Evolutionary conservation across 2,113 vertebrate genomes (phyloP), one percentile per base, ranked within the genome.

Genomic region (Fregata magnificens): DNA sequence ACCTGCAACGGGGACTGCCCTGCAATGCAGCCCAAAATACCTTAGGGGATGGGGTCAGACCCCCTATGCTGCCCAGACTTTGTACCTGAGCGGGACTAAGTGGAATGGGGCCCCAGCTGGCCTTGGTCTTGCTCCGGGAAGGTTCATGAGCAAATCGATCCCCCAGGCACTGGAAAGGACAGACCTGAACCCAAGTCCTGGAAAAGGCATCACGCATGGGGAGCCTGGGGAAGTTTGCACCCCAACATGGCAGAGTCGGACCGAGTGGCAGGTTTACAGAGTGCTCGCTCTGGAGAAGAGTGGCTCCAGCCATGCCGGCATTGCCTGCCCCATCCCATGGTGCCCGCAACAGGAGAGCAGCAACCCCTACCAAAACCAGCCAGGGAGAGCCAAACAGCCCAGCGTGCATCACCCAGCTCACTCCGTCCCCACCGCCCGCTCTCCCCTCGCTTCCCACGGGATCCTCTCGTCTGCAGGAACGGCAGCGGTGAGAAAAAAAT

Each of bases 181-280:
- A 1, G 26, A 26, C 19, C 42, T 8, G 7, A 71, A 79, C 15
- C 10, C 12, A 70, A 69, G 14, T 9, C 40, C 49, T 32, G 42
- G n/a, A 11, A 90, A 42, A 67, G 5, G 15, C 45, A 38, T 4
- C 3, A 5, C 21, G 63, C 4, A 1, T 5, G 32, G 32, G 45
- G 11, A 61, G 14, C 36, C 34, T 5, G 9, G 17, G 16, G 17
- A 38, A 32, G 28, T 45, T 58, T 32, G 31, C 22, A 73, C 15
- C 31, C 34, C 24, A 20, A 11, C 18, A 20, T 0, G 0, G 42
- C 12, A 6, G 20, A 34, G n/a, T 0, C 2, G 3, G 49, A 10
- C 29, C 0, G 1, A 45, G 14, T 5, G 2, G 52, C 2, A 14
- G 17, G 15, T 72, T 76, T 47, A 24, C 3, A 20, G 52, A 78